Base-by-base conservation (phyloP, 2,113 vertebrate species). In the Lepus americanus region DNA sequence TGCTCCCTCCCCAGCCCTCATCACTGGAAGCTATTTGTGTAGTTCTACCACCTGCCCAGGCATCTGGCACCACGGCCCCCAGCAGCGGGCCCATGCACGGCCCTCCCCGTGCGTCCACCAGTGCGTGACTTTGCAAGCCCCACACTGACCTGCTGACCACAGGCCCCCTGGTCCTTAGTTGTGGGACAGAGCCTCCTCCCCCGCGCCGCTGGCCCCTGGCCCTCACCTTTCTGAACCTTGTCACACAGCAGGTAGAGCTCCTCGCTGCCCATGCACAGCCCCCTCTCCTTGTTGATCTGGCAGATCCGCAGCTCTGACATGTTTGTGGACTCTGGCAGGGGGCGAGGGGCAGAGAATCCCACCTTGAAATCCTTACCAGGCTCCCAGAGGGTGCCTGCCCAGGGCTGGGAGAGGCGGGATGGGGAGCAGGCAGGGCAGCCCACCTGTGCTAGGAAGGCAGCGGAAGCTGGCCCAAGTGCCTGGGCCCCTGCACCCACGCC, bases 151-250 rank as follows among this genome's bases (percentile, higher is more conserved):
- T 31, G 25, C 25, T 8, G 6, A 17, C 1, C 49, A 12, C 59
- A 55, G 4, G 10, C 67, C 51, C 23, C 7, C 17, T 0, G 4
- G 39, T 49, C 53, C 39, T 53, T 55, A 0, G 51, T 63, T 10
- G 39, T 39, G 39, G 39, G 39, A 39, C n/a, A 0, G 4, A 11
- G 39, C 61, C 0, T 0, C 20, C 17, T 44, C 63, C 44, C 39
- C 20, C 0, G 0, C 19, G 0, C 1, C 39, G 5, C 2, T 1
- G 23, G 27, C 55, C 20, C 87, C 49, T 39, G 20, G 63, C 82
- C 87, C 33, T 97, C 96, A 99, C 99, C 99, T 99, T 99, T 99
- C 97, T 99, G 99, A 79, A 99, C 99, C 98, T 99, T 99, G 98
- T 99, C 99, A 1, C 99, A 99, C 7, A 99, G 97, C 97, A 99